Percentiles rank a stretch among this genome's conserved stretches.
phyloP scores from a whole-genome alignment of 2,113 vertebrate species.

The Myiozetetes cayanensis region DNA sequence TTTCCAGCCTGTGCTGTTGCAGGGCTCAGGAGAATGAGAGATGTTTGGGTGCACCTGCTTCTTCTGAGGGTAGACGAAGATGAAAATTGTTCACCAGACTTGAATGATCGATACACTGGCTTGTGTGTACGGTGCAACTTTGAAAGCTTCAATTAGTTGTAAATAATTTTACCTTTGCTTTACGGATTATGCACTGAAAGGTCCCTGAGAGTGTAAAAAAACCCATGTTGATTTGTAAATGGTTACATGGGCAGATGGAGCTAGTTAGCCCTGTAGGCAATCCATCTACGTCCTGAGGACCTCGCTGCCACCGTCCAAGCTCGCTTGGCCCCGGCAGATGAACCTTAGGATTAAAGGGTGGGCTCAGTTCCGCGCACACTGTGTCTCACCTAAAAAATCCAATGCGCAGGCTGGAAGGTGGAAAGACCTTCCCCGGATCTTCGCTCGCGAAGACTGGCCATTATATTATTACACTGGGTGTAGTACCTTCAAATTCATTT shows the following conservation, averaged over 20 bases:
- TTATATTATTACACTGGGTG: background rate
- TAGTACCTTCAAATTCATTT: background rate
- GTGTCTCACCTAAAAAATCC: too few species aligned
- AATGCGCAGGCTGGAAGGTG: too few species aligned
- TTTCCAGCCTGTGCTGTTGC: background rate
- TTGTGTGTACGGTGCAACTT: background rate
- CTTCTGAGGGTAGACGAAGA: background rate
- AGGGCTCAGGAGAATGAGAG: background rate
- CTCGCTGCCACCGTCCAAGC: too few species aligned
- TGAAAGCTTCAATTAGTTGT: background rate
- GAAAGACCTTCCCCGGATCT: too few species aligned
- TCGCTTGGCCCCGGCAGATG: too few species aligned
- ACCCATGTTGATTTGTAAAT: background rate
- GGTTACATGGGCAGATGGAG: too few species aligned
- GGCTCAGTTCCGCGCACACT: too few species aligned
- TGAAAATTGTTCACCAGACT: background rate
- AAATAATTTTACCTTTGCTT: background rate
- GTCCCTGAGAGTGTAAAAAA: background rate
- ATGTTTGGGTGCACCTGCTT: background rate
- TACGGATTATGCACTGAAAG: background rate
- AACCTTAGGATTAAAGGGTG: too few species aligned
- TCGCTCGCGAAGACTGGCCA: too few species aligned
- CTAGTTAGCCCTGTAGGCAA: too few species aligned
- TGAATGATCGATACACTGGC: background rate
- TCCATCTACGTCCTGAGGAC: too few species aligned